Percentiles rank a stretch among this genome's conserved stretches.
These are phyloP conservation scores for Zaprionus inermis DNA, from an alignment of 1,140 invertebrate genomes.

Conservation along the genomic window DNA sequence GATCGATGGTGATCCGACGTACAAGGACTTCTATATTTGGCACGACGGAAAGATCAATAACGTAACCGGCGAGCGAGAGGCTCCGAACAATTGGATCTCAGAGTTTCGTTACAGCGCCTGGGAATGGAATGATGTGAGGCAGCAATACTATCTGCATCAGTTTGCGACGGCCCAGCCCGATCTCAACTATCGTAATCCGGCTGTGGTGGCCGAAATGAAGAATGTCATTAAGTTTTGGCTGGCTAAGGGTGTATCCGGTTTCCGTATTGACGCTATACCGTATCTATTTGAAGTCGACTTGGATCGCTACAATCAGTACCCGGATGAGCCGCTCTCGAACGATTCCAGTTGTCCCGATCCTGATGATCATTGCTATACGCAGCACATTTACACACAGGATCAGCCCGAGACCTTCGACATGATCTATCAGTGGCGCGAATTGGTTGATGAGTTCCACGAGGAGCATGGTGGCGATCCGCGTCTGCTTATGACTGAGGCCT, in stretches of 20 bases:
- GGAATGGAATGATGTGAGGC: conserved; percentile 85
- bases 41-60: conserved; percentile 83
- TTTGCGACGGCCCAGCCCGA: conserved; percentile 88
- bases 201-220: conserved; percentile 86
- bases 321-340: conserved; percentile 86
- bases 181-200: conserved; percentile 88
- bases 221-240: conserved; percentile 89
- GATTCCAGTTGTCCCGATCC: conserved; percentile 62
- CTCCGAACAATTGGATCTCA: conserved; percentile 87
- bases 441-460: conserved; percentile 86
- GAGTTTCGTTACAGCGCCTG: conserved; percentile 85
- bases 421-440: conserved; percentile 86
- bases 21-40: conserved; percentile 91
- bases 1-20: conserved; percentile 85
- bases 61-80: conserved; percentile 68
- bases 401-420: conserved; percentile 87
- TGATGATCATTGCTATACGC: conserved; percentile 86
- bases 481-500: conserved; percentile 88
- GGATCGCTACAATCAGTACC: conserved; percentile 85
- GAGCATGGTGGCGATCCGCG: conserved; percentile 85
- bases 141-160: conserved; percentile 87
- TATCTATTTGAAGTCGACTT: conserved; percentile 86
- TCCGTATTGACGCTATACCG: conserved; percentile 88
- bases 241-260: conserved; percentile 89
- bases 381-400: conserved; percentile 88